Evolutionary conservation across 2,888 invertebrate genomes (phyloP), one percentile per base, ranked within the genome.

Genomic region (Portevinia maculata): DNA sequence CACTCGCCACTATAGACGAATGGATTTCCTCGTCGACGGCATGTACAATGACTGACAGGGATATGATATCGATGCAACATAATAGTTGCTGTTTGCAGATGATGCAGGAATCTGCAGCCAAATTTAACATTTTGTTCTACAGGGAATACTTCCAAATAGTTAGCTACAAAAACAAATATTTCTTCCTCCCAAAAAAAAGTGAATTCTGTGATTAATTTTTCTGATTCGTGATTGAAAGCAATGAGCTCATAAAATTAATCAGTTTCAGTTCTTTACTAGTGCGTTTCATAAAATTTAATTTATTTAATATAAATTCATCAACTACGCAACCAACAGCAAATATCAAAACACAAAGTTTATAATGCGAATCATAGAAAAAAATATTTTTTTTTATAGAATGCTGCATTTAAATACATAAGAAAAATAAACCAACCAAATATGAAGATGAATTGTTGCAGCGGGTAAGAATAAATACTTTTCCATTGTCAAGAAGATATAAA

Each of bases 1-100:
- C 86, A 95, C 96, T 85, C 92, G 96, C 86, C 96, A 97, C 90
- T 97, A 97, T 87, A 93, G 95, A 84, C 92, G 96, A 88, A 96
- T 97, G 96, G 96, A 97, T 90, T 96, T 96, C 88, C 92, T 97
- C 11, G 94, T 97, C 69, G 96, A 97, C 90, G 97, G 96, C 86
- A 96, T 97, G 95, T 97, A 97, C 88, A 96, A 96, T 91, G 96
- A 96, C 88, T 96, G 89, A 90, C 90, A 81, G 44, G 74, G 79
- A 30, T 67, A 71, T 24, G 65, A 50, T 30, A 60, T 60, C 0
- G 44, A 60, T 28, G 28, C 60, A 30, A 65, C 69, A 28, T 78
- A 71, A 78, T 57, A 67, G 37, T 53, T 32, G 30, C n/a, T 64
- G 28, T 30, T 74, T 52, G 21, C 50, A 44, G 44, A 62, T 9